Base-by-base conservation (phyloP, 2,797 vertebrate genomes). In the Varecia variegata region DNA sequence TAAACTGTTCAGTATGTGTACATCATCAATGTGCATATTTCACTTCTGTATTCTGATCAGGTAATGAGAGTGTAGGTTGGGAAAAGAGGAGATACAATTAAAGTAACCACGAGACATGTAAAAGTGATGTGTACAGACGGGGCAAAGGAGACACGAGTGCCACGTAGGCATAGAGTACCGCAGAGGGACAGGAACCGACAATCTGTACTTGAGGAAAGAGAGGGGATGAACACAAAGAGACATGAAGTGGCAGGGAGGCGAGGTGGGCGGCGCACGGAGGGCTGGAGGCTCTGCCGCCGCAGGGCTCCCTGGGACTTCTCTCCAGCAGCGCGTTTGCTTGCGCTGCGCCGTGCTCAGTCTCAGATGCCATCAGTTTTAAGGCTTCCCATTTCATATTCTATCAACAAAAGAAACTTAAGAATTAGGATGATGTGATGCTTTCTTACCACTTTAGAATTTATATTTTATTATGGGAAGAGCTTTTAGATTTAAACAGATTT, bases 341-440 rank as follows among this genome's bases (percentile, higher is more conserved):
- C 18, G 11, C 30, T 45, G 3, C 20, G 12, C 80, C 45, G 50
- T 68, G 45, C 40, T 80, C 56, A 43, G 20, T 50, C 38, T n/a
- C 52, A 23, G 38, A 12, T 45, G 56, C 54, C 13, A 15, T 56
- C 32, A 38, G 10, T 35, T 73, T 77, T 86, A 32, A 67, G 40
- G 20, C 43, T 86, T 92, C 54, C 47, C 40, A 27, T 79, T 83
- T 94, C 40, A 40, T 71, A 40, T 38, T 85, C 40, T 70, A 40
- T 17, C 50, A 73, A 58, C 27, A 73, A 43, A 80, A 10, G 40
- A 65, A 71, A n/a, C 35, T 30, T 23, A n/a, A 38, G 45, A 15
- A 7, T 81, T 68, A 77, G 45, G 45, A 10, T 35, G 40, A 50
- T 70, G 68, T 3, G n/a, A 1, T 92, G 25, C 25, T 85, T 70